Base-by-base conservation (phyloP, 2,888 invertebrate species). In the Helicoverpa assulta region DNA sequence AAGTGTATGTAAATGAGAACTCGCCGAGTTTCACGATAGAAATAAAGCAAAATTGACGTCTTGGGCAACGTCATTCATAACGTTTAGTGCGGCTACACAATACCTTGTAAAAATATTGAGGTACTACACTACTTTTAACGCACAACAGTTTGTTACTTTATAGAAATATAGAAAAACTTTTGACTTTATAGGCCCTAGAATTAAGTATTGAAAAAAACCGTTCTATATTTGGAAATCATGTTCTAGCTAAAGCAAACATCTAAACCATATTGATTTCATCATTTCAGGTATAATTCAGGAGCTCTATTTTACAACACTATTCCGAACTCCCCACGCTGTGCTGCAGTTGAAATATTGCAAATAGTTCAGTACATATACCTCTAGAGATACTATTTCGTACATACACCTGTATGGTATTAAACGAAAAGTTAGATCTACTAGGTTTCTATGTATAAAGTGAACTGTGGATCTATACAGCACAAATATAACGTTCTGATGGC, bases 1-100 rank as follows among this genome's bases (percentile, higher is more conserved):
- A 93, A 94, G 91, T 93, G 92, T 94, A 94, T 94, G 94, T 90
- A 94, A 94, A 95, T 94, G 91, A 91, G 90, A 86, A 86, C 88
- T 87, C 86, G 87, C 84, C 83, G 88, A 88, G 89, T 86, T 86
- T 85, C 83, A 83, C 85, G 89, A 91, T 89, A 86, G 89, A 91
- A 90, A 92, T 93, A 92, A 91, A 91, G 84, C 85, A 78, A 86
- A 89, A 92, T 90, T 85, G 92, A 84, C 86, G 88, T 90, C 90
- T 87, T 86, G 87, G 89, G 88, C 81, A 80, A 86, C 85, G 88
- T 81, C 70, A 91, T 85, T 90, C 86, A 85, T 85, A 84, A 87
- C 82, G 79, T 84, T 76, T 59, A 80, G 58, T 65, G 70, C 55
- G 47, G 76, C 59, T 86, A 78, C 70, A 75, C 73, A 77, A 72